Evolutionary conservation across 2,888 invertebrate genomes (phyloP), one percentile per base, ranked within the genome.

Genomic region (Pheosia gnoma): DNA sequence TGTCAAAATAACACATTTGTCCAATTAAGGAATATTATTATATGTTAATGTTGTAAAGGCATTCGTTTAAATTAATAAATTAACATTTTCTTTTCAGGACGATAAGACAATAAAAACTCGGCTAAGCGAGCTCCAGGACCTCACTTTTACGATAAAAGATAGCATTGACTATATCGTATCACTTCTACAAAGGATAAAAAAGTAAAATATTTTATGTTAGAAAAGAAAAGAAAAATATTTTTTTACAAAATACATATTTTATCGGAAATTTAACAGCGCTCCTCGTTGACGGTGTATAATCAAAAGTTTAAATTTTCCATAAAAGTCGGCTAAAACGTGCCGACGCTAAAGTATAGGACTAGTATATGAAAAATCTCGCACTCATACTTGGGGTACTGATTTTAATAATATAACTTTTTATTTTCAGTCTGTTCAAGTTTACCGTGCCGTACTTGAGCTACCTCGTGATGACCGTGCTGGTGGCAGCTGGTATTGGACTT

Each of bases 81-180:
- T 25, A 5, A 54, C 52, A 52, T 62, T 51, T 56, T n/a, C 59
- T 65, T 77, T 79, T 59, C 81, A 93, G 93, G 91, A 93, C 61
- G 91, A 92, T 36, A 92, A 90, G 68, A 88, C 91, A 8, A 82
- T 93, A 57, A 91, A 89, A 77, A 86, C 81, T 38, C 82, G 91
- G 11, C 67, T 93, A 13, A 79, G 79, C 55, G 87, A 86, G 66
- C 84, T 93, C 1, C 92, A 93, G 78, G 93, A 93, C 70, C 80
- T 93, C 60, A 93, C 93, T 57, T 83, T 93, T n/a, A 91, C 91
- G 2, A 93, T 93, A 57, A 93, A 93, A 73, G 89, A 89, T 63
- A 85, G 89, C 47, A 93, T 93, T 57, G 93, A 93, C 74, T 93
- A 88, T 70, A 80, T 93, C 11, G 91, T 91, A 11, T 88, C 93